Conservation (phyloP, 2,888 invertebrate genomes). For the Caenorhabditis sinica region DNA sequence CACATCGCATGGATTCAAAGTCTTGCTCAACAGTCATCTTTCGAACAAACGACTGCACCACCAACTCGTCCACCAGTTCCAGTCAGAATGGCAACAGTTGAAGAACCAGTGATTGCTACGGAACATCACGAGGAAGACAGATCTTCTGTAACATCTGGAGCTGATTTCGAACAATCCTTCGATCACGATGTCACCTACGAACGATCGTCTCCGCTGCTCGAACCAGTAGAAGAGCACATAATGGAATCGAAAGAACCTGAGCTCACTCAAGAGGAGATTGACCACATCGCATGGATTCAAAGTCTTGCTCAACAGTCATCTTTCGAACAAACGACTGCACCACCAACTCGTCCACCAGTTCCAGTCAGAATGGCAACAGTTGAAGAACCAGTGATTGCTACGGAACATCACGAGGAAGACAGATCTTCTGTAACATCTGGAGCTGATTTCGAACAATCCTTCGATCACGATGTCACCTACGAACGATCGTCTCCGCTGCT, state of each 20-base stretch:
- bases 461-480: slow-evolving; percentile 2
- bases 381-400: not conserved
- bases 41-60: slow-evolving; percentile 6
- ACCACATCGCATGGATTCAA: slow-evolving; percentile 12
- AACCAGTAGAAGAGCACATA: not conserved
- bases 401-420: not conserved
- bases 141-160: slow-evolving; percentile 17
- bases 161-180: slow-evolving; percentile 11
- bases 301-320: slow-evolving; percentile 4
- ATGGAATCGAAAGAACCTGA: not conserved
- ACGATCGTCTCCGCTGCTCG: slow-evolving; percentile 7
- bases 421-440: slow-evolving; percentile 5
- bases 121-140: not conserved
- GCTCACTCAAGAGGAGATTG: slow-evolving; percentile 11
- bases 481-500: slow-evolving; percentile 10
- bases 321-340: slow-evolving; percentile 6
- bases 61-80: slow-evolving; percentile 14
- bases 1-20: slow-evolving; percentile 18
- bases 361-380: slow-evolving; percentile 1
- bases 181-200: slow-evolving; percentile 15
- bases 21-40: slow-evolving; percentile 6
- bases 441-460: slow-evolving; percentile 9
- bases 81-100: not conserved
- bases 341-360: slow-evolving; percentile 16
- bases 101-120: not conserved